phyloP scores from a whole-genome alignment of 2,113 vertebrate genomes.

The Trichechus manatus region DNA sequence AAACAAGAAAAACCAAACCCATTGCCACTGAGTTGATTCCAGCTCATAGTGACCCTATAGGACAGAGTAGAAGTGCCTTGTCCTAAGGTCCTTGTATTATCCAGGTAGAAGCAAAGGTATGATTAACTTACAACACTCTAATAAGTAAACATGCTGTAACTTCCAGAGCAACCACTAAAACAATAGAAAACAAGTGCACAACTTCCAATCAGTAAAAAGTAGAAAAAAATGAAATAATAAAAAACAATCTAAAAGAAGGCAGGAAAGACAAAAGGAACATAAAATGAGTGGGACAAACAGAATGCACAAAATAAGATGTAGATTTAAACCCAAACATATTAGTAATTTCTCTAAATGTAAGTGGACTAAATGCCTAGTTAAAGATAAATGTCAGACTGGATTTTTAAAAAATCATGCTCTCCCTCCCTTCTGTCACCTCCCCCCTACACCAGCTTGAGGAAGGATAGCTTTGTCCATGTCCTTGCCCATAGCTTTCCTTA shows the following conservation, averaged over 20 bases:
- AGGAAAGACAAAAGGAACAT: background rate
- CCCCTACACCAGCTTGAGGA: too few relatives aligned
- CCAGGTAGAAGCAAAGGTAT: background rate
- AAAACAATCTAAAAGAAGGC: background rate
- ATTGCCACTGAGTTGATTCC: too few relatives aligned
- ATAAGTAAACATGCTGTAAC: background rate
- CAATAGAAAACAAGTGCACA: background rate
- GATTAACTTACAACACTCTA: conserved; percentile 3
- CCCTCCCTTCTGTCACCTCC: background rate
- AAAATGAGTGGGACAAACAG: background rate
- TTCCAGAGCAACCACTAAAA: background rate
- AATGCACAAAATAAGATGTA: background rate
- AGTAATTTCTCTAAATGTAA: conserved; percentile 1
- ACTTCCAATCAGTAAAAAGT: background rate
- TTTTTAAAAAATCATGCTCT: background rate
- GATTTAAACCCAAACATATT: background rate
- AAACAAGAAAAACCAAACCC: too few relatives aligned
- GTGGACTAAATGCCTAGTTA: background rate
- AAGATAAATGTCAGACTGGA: background rate
- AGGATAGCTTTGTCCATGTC: background rate
- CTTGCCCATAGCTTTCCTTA: background rate
- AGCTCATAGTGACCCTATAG: too few relatives aligned
- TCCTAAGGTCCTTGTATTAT: background rate
- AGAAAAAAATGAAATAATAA: background rate
- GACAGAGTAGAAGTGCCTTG: background rate